Evolutionary conservation across 2,113 vertebrate species (phyloP), one percentile per base, ranked within the genome.

Genomic region (Neogale vison): DNA sequence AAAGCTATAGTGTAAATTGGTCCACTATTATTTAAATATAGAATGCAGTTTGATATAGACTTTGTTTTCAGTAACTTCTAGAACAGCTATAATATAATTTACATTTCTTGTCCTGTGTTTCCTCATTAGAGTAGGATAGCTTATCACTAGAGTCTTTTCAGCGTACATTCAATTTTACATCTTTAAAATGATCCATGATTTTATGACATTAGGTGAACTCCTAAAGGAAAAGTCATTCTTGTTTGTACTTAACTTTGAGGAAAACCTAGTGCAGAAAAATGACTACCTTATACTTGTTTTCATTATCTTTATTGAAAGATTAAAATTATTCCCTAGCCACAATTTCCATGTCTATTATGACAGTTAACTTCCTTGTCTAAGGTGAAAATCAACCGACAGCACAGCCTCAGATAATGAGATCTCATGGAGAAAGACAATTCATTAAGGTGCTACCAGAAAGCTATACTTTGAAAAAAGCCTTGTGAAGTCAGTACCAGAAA

Each of bases 401-500:
- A 71, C 3, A 39, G 34, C 2, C 61, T 88, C 24, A 36, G 21
- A 31, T 83, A 83, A 50, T 87, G 72, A 86, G 45, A 7, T 94
- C 20, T 96, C 17, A 9, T 80, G 67, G 15, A 80, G 21, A 21
- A 95, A 88, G 29, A 52, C 11, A 81, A 50, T 94, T 55, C 63
- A 84, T 90, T 90, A 88, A 88, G 63, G 13, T 57, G 11, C 42
- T 86, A 2, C 2, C 55, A 77, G 79, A 65, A 77, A 85, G 50
- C 20, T 39, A 7, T 17, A 45, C 29, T 97, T 88, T 79, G 52
- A 90, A 84, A 86, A 11, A 92, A 47, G 13, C 72, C 61, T 94
- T 92, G 29, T 92, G 31, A 95, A 87, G 34, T 87, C 23, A 95
- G 11, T 59, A 82, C 71, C 6, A 79, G 72, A 97, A 87, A 94